Percentiles rank a stretch among this genome's conserved stretches.
Conservation (phyloP, 2,888 invertebrate species). For the Drosophila nigricruria region DNA sequence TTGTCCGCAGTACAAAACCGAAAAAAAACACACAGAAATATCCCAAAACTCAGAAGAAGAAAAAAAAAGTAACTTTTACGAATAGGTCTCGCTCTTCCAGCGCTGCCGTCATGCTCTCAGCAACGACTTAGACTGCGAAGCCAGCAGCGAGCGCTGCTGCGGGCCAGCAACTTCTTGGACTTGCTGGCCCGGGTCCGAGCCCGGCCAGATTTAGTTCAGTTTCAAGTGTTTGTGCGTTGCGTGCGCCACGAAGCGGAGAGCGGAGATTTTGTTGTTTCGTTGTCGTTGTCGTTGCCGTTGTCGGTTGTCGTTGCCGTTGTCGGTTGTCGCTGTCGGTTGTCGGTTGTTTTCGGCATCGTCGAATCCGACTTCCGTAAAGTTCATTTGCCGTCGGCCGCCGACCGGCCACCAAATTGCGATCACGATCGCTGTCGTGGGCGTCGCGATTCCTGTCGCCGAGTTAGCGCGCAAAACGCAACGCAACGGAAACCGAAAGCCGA, state of each 20-base stretch:
- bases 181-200: conserved; percentile 82
- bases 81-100: conserved; percentile 62
- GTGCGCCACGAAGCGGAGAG: conserved; percentile 81
- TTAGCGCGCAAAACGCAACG: conserved; percentile 45
- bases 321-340: conserved; percentile 25
- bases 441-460: conserved; percentile 70
- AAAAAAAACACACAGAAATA: conserved; percentile 28
- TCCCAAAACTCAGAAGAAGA: conserved; percentile 23
- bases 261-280: conserved; percentile 62
- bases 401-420: conserved; percentile 47
- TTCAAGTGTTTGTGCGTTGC: conserved; percentile 85
- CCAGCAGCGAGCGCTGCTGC: conserved; percentile 57
- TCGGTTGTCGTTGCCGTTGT: conserved; percentile 26
- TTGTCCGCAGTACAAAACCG: conserved; percentile 60
- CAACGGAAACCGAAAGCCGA: conserved; percentile 30
- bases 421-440: conserved; percentile 63
- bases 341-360: conserved; percentile 48
- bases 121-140: conserved; percentile 48
- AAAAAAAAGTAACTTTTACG: conserved; percentile 38
- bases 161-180: conserved; percentile 84
- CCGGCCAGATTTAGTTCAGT: conserved; percentile 83
- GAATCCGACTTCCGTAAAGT: conserved; percentile 74
- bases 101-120: conserved; percentile 63
- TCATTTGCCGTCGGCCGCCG: conserved; percentile 68
- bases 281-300: conserved; percentile 36